Base-by-base conservation (phyloP, 2,113 vertebrate species). In the Heloderma charlesbogerti region DNA sequence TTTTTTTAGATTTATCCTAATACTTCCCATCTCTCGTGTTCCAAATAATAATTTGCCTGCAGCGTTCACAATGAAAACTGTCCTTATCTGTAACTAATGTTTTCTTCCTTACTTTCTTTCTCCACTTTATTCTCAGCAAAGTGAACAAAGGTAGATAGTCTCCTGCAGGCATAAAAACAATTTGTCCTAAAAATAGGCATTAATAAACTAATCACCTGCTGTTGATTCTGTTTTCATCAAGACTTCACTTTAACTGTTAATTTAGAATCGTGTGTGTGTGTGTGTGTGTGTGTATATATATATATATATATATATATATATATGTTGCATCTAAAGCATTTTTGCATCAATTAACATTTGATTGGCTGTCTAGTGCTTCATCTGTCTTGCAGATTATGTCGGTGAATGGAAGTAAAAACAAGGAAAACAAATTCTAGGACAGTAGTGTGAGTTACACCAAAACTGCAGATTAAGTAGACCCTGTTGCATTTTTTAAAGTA, bases 341-440 rank as follows among this genome's bases (percentile, higher is more conserved):
- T 75, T 45, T 86, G 4, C 1, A n/a, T 86, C 78, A 80, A 25
- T 86, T 88, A 67, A 51, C 25, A 81, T 87, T 87, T 37, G 63
- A 43, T 2, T 51, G 18, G 67, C 89, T 60, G 13, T 18, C 18
- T 69, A 34, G 16, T 54, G 72, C 20, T 72, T 45, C 78, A 84
- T 71, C 3, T 15, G 91, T 95, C 79, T n/a, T 91, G 3, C n/a
- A 90, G 8, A 3, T 88, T 54, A 85, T 90, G 12, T 13, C 84
- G 88, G 0, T 80, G 67, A 69, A 3, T 77, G 86, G 60, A 0
- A 5, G 66, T n/a, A 51, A n/a, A 69, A 81, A 79, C 22, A n/a
- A 80, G 40, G 40, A 34, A 51, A 80, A 34, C 16, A n/a, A 34
- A 63, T 31, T 34, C 9, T 16, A 45, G 45, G 54, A 1, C 54